phyloP scores from a whole-genome alignment of 2,797 vertebrate genomes.

The Mus minutoides region DNA sequence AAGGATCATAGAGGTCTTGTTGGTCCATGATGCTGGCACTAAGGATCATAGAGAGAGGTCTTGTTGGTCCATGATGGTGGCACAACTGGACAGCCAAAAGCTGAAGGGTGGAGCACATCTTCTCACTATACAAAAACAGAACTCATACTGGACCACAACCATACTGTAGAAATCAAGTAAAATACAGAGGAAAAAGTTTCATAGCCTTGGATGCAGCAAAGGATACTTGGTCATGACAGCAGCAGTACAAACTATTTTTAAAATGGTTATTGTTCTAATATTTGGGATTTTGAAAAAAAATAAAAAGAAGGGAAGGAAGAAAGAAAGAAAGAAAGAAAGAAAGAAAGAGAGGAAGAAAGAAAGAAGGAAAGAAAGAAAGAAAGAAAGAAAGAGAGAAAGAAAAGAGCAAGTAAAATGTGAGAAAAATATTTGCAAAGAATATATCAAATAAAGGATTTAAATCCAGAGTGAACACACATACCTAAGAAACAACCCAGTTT shows the following conservation, averaged over 20 bases:
- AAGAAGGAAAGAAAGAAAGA: background rate
- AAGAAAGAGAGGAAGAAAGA: background rate
- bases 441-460: background rate
- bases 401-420: background rate
- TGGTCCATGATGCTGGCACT: too few species aligned
- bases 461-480: background rate
- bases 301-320: background rate
- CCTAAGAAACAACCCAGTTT: background rate
- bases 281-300: background rate
- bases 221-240: background rate
- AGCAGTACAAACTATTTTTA: background rate
- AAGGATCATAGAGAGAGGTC: background rate
- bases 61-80: too few species aligned
- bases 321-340: background rate
- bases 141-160: background rate
- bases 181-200: background rate
- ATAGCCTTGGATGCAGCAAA: background rate
- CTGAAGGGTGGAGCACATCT: rapidly evolving
- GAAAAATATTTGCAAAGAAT: background rate
- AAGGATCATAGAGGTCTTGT: too few species aligned
- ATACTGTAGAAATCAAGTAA: background rate
- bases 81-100: too few species aligned
- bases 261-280: background rate
- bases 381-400: background rate
- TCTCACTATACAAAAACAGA: too few species aligned